Base-by-base conservation (phyloP, 2,888 invertebrate genomes). In the Antheraea yamamai region DNA sequence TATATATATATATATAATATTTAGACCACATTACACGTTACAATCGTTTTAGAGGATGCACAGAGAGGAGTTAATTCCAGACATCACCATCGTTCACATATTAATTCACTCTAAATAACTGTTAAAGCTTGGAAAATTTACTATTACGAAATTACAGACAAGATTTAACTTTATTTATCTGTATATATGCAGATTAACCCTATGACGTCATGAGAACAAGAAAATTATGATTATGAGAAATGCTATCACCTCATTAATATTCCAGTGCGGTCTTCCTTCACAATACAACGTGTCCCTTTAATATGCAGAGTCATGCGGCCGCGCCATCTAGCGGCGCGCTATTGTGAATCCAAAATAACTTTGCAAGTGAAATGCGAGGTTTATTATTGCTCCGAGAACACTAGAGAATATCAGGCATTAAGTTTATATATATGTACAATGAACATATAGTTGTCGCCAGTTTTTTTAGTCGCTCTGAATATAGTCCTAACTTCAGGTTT, bases 191-290 rank as follows among this genome's bases (percentile, higher is more conserved):
- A n/a, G 18, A 18, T 70, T 74, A 61, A 61, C 61, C 72, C 72
- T 75, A 72, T 75, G 74, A 75, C 74, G 71, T 75, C 61, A 75
- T 75, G 74, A n/a, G 72, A 75, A 75, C 72, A 51, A n/a, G 30
- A 61, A 58, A 61, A 71, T 51, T 72, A 75, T 61, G 47, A 58
- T 75, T 72, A 72, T 75, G 73, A 58, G 79, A 79, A 80, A 80
- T 80, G 78, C 79, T 80, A 80, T 80, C 79, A 76, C 76, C 76
- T 78, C 4, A 75, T 82, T 79, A 79, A 77, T 81, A 81, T 81
- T 83, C 91, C 90, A 84, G 89, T 75, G 73, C 76, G 77, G 80
- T 84, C 78, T 87, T 85, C 80, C 81, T 77, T 78, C 86, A 89
- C 90, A 90, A 90, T 90, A 85, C 82, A 76, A 73, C n/a, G 73